Base-by-base conservation (phyloP, 2,113 vertebrate species). In the Chitala chitala region DNA sequence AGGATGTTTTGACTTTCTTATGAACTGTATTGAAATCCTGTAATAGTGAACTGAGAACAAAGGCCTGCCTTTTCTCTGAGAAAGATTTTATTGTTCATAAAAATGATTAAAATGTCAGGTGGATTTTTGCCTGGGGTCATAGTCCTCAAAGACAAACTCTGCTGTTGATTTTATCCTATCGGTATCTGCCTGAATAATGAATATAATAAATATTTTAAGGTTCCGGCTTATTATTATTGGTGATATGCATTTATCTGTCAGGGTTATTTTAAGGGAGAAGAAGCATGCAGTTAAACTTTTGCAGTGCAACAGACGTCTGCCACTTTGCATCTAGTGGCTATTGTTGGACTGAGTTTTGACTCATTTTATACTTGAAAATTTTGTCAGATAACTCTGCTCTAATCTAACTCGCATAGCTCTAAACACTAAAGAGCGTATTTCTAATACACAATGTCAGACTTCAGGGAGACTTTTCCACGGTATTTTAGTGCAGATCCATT, bases 1-100 rank as follows among this genome's bases (percentile, higher is more conserved):
- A 89, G 86, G 78, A 86, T 77, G 86, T 83, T 85, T 87, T 91
- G 84, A 87, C 86, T 89, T 84, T 85, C 88, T 36, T 36, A 36
- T 54, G 48, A 71, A 53, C 80, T 73, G 81, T 80, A 81, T 83
- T 77, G 74, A 55, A 82, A 50, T 55, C 12, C 53, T 55, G 29
- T 29, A 50, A 50, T 17, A 69, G 33, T 12, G 66, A 29, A 44
- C 2, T 8, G 13, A 66, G 64, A 44, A n/a, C 40, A 40, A 44
- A 66, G 64, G 9, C 64, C 40, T 66, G 6, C 9, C 63, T 33
- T 66, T n/a, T 24, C 44, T 44, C 36, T 33, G n/a, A 13, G 22
- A 66, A 6, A 66, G 4, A 22, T 40, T 24, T 66, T 66, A 46
- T 46, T 66, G 64, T 46, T 66, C 44, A 15, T 63, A 38, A 36